A percentile compares a stretch with the other conserved stretches of the same genome.
Evolutionary conservation across 2,797 vertebrate species (phyloP).

Genomic region (Aeoliscus strigatus): DNA sequence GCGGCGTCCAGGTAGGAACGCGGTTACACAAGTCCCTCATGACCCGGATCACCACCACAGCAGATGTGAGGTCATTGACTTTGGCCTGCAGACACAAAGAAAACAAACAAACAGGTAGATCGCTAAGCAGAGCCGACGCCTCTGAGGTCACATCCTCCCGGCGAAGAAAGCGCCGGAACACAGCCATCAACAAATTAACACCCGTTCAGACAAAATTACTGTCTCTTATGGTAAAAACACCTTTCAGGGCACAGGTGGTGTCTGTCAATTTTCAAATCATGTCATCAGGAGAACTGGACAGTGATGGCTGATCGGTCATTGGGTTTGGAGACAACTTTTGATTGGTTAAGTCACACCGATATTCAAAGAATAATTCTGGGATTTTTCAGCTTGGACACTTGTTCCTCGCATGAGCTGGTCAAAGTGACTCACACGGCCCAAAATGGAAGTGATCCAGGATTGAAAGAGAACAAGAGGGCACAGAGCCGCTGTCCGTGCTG

Average conservation of each 20-base stretch:
- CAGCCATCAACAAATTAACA: conserved; percentile 29
- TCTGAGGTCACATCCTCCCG: conserved; percentile 1
- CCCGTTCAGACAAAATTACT: not conserved
- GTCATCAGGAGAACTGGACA: conserved; percentile 9
- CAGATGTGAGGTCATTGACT: conserved; percentile 86
- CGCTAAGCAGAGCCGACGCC: conserved; percentile 9
- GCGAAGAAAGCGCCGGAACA: conserved; percentile 27
- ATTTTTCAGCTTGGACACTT: too few species aligned
- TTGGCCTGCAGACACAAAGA: conserved; percentile 82
- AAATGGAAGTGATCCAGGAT: too few species aligned
- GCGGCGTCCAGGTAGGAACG: conserved; percentile 87
- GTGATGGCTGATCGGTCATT: too few species aligned
- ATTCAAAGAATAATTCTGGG: too few species aligned
- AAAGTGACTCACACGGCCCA: too few species aligned
- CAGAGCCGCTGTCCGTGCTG: too few species aligned
- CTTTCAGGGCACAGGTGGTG: conserved; percentile 5
- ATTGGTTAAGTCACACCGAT: too few species aligned
- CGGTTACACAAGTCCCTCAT: conserved; percentile 91
- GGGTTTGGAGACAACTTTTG: too few species aligned
- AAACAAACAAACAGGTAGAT: conserved; percentile 6
- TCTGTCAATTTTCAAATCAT: conserved; percentile 6
- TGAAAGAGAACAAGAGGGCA: too few species aligned
- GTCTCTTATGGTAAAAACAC: not conserved
- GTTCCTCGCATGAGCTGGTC: too few species aligned
- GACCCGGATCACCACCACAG: conserved; percentile 90